Evolutionary conservation across 2,113 vertebrate genomes (phyloP).

Genomic region (Pelecanoides urinatrix): DNA sequence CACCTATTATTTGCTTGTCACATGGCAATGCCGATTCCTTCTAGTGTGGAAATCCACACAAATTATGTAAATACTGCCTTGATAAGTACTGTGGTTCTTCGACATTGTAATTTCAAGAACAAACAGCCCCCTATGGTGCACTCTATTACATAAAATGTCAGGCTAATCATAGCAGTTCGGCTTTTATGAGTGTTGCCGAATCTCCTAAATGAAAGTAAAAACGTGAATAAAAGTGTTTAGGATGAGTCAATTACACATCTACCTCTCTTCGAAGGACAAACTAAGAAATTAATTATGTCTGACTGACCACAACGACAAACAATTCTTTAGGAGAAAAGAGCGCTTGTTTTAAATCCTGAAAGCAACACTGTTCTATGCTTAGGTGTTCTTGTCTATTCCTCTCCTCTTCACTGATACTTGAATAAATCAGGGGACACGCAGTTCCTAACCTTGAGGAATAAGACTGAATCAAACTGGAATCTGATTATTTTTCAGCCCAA

Average conservation of each 20-base stretch:
- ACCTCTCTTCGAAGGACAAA: background rate
- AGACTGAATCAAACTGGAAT: background rate
- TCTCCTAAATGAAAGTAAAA: background rate
- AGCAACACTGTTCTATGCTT: background rate
- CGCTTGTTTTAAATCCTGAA: background rate
- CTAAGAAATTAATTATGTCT: background rate
- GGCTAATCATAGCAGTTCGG: background rate
- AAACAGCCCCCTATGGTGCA: background rate
- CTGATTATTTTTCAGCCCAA: background rate
- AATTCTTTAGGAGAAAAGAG: background rate
- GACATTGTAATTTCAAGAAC: background rate
- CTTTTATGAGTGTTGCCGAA: background rate
- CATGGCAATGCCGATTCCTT: background rate
- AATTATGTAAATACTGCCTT: background rate
- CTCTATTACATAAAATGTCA: background rate
- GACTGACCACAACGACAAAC: background rate
- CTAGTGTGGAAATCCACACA: background rate
- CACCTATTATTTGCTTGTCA: too few relatives aligned
- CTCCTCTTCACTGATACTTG: background rate
- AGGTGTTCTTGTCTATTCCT: background rate
- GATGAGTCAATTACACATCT: background rate
- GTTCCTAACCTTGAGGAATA: background rate
- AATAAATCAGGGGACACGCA: background rate
- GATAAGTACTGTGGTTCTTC: background rate
- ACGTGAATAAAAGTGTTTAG: rapidly evolving